Conservation (phyloP, 2,888 invertebrate species). For the Pilophorus perplexus region DNA sequence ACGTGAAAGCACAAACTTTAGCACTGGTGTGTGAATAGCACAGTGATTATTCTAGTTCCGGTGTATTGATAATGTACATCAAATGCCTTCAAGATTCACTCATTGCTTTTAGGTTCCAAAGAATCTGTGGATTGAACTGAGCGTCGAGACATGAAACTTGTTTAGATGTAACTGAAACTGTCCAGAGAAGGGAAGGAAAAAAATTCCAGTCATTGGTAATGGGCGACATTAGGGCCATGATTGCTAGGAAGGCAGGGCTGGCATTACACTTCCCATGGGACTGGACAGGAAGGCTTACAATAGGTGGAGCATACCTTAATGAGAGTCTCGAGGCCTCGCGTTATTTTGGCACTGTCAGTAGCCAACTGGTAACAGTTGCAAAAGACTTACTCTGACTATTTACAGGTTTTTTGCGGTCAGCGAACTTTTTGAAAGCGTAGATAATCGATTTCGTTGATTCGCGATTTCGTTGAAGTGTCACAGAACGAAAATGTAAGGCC, state of each 20-base stretch:
- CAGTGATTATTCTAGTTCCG: no score
- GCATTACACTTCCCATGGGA: constrained; percentile 31
- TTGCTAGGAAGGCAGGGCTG: constrained; percentile 25
- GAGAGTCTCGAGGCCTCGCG: constrained; percentile 34
- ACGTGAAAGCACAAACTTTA: no score
- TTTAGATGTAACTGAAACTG: constrained; percentile 12
- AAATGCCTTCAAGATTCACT: no score
- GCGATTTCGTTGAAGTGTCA: constrained; percentile 6
- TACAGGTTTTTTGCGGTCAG: no score
- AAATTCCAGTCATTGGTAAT: constrained; percentile 38
- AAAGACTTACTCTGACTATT: no score
- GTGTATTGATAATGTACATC: no score
- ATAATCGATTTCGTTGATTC: constrained; percentile 46
- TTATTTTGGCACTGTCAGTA: constrained; percentile 16
- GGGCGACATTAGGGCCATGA: constrained; percentile 39
- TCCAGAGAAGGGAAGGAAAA: constrained; percentile 17
- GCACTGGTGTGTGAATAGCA: no score
- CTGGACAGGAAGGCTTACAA: constrained; percentile 21
- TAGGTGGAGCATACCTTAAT: constrained; percentile 30
- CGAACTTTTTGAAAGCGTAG: constrained; percentile 47
- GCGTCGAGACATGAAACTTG: no score
- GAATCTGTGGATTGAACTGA: no score
- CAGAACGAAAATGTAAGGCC: no score
- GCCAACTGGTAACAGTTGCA: not conserved
- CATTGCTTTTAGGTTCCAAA: no score